Conservation (phyloP, 2,113 vertebrate genomes). For the Colistium nudipinnis region DNA sequence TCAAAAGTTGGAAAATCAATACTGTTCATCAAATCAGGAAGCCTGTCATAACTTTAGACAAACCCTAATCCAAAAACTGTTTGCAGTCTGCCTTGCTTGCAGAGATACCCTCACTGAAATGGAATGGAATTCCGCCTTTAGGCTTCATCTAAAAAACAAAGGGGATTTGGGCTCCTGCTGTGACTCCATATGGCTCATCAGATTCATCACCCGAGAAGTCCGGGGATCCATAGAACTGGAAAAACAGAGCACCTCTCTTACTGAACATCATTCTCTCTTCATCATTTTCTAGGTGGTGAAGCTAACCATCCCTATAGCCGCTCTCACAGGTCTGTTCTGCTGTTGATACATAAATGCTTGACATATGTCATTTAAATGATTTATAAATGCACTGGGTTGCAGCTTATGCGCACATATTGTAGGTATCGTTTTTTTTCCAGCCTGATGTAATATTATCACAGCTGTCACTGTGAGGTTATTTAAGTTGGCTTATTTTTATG, state of each 20-base stretch:
- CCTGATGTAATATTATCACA: background rate
- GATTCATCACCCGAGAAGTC: slow-evolving; percentile 28
- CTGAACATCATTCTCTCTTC: background rate
- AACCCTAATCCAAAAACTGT: slow-evolving; percentile 17
- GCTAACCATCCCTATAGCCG: slow-evolving; percentile 2
- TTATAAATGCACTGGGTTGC: background rate
- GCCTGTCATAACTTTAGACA: slow-evolving; percentile 30
- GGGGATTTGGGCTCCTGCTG: slow-evolving; percentile 29
- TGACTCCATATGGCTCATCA: slow-evolving; percentile 59
- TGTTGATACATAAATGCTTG: background rate
- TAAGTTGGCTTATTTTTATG: background rate
- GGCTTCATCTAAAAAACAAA: slow-evolving; percentile 53
- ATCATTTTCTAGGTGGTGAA: background rate
- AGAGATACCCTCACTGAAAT: slow-evolving; percentile 19
- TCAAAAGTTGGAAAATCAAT: slow-evolving; percentile 51
- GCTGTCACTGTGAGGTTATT: too few relatives aligned
- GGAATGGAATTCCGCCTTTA: slow-evolving; percentile 36
- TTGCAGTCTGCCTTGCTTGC: slow-evolving; percentile 10
- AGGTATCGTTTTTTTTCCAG: background rate
- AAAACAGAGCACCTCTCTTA: background rate
- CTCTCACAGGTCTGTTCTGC: background rate
- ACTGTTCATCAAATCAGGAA: slow-evolving; percentile 45
- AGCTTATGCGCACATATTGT: background rate
- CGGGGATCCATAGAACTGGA: slow-evolving; percentile 14
- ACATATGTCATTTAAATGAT: background rate